phyloP scores from a whole-genome alignment of 2,888 invertebrate genomes.

The Monoplex corrugatus region DNA sequence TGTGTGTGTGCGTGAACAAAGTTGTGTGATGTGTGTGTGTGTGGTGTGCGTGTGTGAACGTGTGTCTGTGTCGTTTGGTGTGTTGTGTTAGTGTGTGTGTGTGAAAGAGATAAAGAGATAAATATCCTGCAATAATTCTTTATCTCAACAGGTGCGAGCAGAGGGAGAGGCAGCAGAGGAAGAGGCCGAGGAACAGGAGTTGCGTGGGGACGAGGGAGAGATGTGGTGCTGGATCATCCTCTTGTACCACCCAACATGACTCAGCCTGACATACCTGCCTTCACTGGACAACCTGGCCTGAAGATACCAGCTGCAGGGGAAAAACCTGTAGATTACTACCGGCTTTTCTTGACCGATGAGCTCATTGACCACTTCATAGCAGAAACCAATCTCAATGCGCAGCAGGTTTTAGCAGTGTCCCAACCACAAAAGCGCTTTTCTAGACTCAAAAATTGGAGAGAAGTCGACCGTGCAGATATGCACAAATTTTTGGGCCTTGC shows the following conservation, averaged over 20 bases:
- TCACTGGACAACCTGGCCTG: conserved; percentile 29
- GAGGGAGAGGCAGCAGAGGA: no score
- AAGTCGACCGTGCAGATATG: conserved; percentile 23
- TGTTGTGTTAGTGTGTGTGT: no score
- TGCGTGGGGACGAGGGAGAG: no score
- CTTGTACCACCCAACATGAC: background rate
- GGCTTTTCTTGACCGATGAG: conserved; percentile 18
- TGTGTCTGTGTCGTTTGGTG: no score
- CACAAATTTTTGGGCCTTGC: background rate
- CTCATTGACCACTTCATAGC: conserved; percentile 9
- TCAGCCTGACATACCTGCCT: conserved; percentile 2
- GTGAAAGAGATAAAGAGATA: no score
- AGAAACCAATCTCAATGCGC: conserved; percentile 39
- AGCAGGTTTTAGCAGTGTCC: background rate
- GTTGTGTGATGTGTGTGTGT: no score
- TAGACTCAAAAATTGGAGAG: background rate
- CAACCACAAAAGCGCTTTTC: background rate
- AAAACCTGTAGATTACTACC: conserved; percentile 11
- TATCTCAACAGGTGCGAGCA: background rate
- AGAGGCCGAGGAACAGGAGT: no score
- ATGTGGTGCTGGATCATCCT: no score
- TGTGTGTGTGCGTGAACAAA: no score
- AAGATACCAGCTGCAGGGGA: background rate
- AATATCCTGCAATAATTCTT: background rate
- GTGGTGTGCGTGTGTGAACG: no score